phyloP scores from a whole-genome alignment of 1,140 invertebrate species.

The Eriosoma lanigerum region DNA sequence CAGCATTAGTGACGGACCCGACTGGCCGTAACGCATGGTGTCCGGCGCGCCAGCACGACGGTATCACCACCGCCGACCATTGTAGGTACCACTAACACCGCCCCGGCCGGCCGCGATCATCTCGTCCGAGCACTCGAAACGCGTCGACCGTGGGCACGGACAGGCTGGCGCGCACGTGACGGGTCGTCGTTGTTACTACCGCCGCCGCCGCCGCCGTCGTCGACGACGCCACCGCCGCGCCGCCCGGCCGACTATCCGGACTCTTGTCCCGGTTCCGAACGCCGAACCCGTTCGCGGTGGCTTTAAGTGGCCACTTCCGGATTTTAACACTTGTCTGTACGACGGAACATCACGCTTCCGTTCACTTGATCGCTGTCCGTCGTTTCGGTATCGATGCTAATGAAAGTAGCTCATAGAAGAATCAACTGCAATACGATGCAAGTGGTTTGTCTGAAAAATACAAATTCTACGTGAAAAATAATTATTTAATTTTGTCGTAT shows the following conservation, averaged over 20 bases:
- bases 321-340: neutral
- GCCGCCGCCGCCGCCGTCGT: neutral
- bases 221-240: neutral
- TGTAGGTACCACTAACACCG: neutral
- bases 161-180: neutral
- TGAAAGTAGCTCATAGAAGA: too few species aligned
- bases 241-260: neutral
- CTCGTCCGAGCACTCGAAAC: neutral
- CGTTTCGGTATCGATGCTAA: too few species aligned
- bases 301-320: neutral
- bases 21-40: conserved; percentile 27
- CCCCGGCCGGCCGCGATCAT: conserved; percentile 20
- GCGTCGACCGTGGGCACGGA: conserved; percentile 2
- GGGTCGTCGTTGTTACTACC: neutral
- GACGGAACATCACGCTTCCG: neutral
- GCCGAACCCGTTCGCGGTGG: too few species aligned
- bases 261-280: too few species aligned
- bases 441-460: too few species aligned
- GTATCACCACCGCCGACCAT: conserved; percentile 42
- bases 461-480: too few species aligned
- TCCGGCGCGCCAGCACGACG: conserved; percentile 21
- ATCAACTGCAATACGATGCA: too few species aligned
- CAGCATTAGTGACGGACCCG: neutral
- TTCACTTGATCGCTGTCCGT: neutral
- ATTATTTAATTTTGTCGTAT: too few species aligned